phyloP scores from a whole-genome alignment of 1,140 invertebrate genomes.

The Leptopilina clavipes region DNA sequence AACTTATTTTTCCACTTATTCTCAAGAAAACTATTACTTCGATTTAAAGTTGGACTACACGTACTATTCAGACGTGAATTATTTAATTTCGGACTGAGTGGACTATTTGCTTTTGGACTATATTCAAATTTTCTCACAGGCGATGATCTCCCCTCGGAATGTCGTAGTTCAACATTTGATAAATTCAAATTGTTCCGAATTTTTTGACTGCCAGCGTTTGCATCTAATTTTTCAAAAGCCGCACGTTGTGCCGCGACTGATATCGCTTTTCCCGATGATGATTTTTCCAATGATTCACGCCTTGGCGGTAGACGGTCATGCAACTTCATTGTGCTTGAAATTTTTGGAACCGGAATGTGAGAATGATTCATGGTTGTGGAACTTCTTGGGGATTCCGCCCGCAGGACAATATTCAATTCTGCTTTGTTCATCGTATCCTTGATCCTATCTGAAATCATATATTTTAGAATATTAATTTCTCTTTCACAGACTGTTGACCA shows the following conservation, averaged over 20 bases:
- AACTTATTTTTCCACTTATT: conserved; percentile 80
- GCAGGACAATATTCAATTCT: conserved; percentile 65
- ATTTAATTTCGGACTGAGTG: conserved; percentile 36
- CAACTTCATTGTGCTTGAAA: conserved; percentile 54
- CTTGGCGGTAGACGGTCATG: conserved; percentile 59
- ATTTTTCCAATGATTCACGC: conserved; percentile 61
- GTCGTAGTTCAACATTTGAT: conserved; percentile 52
- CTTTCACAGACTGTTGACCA: not conserved
- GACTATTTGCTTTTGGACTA: conserved; percentile 34
- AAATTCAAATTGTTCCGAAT: conserved; percentile 47
- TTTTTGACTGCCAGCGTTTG: conserved; percentile 53
- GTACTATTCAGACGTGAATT: conserved; percentile 37
- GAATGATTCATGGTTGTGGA: conserved; percentile 64
- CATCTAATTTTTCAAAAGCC: conserved; percentile 68
- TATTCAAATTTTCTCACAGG: conserved; percentile 43
- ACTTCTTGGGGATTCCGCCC: conserved; percentile 52
- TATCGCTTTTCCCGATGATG: conserved; percentile 52
- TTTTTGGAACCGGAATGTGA: conserved; percentile 69
- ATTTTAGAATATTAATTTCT: conserved; percentile 22
- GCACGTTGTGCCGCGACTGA: conserved; percentile 70
- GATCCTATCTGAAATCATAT: conserved; percentile 36
- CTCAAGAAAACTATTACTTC: conserved; percentile 63
- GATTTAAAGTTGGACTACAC: conserved; percentile 50
- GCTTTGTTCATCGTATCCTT: conserved; percentile 65
- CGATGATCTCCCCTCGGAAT: conserved; percentile 43